Conservation (phyloP, 2,113 vertebrate species). For the Shinisaurus crocodilurus region DNA sequence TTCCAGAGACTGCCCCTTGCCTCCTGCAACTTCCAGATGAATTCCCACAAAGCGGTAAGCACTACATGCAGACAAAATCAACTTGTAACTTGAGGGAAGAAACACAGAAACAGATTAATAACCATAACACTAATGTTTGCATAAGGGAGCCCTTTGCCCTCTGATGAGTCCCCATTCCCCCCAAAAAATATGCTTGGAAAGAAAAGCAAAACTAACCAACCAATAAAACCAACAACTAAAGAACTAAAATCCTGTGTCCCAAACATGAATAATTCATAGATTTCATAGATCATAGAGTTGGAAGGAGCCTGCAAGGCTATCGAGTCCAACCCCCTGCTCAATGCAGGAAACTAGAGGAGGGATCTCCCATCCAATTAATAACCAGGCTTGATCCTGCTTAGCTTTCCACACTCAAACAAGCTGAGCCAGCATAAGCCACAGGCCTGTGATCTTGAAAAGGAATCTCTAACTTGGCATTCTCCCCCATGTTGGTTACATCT, state of each 20-base stretch:
- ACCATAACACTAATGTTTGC: neutral
- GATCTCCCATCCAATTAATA: no score
- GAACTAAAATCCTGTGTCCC: neutral
- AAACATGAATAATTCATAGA: no score
- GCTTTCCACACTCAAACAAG: no score
- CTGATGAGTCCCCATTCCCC: neutral
- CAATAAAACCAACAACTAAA: neutral
- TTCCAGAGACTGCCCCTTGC: neutral
- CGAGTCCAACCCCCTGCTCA: no score
- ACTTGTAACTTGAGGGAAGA: neutral
- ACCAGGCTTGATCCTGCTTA: no score
- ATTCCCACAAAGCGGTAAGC: neutral
- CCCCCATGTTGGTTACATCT: neutral
- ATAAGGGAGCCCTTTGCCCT: neutral
- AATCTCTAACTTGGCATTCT: neutral
- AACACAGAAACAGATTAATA: neutral
- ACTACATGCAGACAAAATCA: neutral
- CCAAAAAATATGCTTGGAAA: neutral
- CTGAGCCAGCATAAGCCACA: no score
- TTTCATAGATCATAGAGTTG: no score
- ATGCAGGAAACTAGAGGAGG: no score
- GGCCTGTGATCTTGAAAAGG: no score
- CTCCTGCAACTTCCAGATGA: neutral
- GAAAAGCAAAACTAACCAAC: neutral
- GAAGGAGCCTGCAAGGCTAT: no score